A percentile compares a stretch with the other conserved stretches of the same genome.
Conservation (phyloP, 2,888 invertebrate species). For the Agriopis leucophaearia region DNA sequence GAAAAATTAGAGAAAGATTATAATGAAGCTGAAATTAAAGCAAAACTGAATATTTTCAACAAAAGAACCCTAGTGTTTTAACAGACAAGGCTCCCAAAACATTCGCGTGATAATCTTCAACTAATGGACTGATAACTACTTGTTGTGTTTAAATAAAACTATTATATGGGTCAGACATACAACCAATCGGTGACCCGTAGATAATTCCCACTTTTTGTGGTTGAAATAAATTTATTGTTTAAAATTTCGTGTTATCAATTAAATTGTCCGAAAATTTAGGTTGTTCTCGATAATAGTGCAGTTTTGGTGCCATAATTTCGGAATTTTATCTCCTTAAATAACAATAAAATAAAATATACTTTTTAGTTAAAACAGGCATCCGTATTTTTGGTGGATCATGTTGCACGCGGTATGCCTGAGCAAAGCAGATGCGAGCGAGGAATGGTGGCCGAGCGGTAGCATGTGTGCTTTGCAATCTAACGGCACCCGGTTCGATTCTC, state of each 20-base stretch:
- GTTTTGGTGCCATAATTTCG: constrained; percentile 47
- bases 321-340: constrained; percentile 36
- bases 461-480: too few species aligned
- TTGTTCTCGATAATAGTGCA: constrained; percentile 66
- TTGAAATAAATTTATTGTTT: constrained; percentile 75
- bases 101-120: constrained; percentile 37
- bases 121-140: constrained; percentile 37
- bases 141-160: constrained; percentile 48
- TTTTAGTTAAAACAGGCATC: background rate
- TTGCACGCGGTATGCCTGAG: too few species aligned
- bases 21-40: background rate
- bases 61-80: constrained; percentile 3
- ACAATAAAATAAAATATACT: background rate
- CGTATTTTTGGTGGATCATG: too few species aligned
- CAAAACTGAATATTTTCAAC: background rate
- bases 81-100: constrained; percentile 27
- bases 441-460: too few species aligned
- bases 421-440: too few species aligned
- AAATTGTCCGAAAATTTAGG: constrained; percentile 70
- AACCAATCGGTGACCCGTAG: constrained; percentile 68
- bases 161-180: constrained; percentile 65
- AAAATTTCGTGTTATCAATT: constrained; percentile 70
- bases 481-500: too few species aligned
- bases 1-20: background rate
- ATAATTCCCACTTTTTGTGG: constrained; percentile 68